Base-by-base conservation (phyloP, 53 echinoderm and acorn worm genomes). In the Arbacia lixula region DNA sequence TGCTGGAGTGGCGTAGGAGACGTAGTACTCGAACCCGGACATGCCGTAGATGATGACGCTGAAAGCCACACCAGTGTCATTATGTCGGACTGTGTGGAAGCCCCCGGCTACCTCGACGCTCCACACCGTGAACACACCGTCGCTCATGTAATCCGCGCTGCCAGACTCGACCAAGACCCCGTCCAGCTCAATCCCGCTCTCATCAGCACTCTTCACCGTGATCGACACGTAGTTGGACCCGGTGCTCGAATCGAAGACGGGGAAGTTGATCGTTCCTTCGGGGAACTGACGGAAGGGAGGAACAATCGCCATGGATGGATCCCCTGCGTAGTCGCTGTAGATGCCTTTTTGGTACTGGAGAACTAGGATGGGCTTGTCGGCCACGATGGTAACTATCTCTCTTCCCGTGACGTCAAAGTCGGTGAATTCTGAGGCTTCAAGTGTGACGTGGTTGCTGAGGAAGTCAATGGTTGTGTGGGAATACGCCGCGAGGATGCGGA, bases 281-380 rank as follows among this genome's bases (percentile, higher is more conserved):
- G 85, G 52, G 55, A 84, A 93, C 65, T 93, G 93, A 24, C 81
- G 69, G 1, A 78, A 58, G 4, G 93, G 90, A 8, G 93, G 87
- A 46, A 93, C 40, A 1, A 93, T 11, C 6, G 74, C 55, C 93
- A 93, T 93, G 43, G 80, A 78, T 3, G 90, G 93, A 24, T 93
- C 93, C 27, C 93, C 93, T 16, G 52, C 60, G 34, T 71, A 63
- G 38, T 93, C 93, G 36, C 52, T 87, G 28, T 85, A 84, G 49
- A 78, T 69, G 6, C 93, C 93, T 33, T 85, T 93, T 25, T 90
- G 85, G 68, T 87, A 93, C 51, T 93, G 93, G 8, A 93, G 62
- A 2, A 90, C 86, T 6, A 93, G 72, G 6, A 93, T 68, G 0
- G 90, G 90, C 38, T 84, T 66, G n/a, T n/a, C n/a, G n/a, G n/a